Evolutionary conservation across 2,113 vertebrate genomes (phyloP), one percentile per base, ranked within the genome.

Genomic region (Cinclus mexicanus): DNA sequence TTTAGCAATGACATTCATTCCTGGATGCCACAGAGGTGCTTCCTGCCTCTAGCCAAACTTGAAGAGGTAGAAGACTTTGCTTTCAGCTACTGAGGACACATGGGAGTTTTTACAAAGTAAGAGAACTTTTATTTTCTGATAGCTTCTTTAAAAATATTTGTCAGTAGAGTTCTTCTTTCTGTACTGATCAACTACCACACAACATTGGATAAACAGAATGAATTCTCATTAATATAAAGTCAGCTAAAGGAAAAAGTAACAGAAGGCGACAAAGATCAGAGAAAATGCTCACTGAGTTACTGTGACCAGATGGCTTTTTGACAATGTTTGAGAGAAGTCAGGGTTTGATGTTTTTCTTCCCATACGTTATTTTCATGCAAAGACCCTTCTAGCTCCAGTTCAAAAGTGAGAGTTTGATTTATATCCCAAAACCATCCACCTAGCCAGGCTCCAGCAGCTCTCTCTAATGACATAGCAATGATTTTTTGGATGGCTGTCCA

Each of bases 361-460:
- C n/a, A 29, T 28, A 44, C 64, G 7, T 56, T 88, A 74, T 88
- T 95, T 87, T 88, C 59, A 90, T 26, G 56, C 33, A 85, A 80
- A 94, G n/a, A 17, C 41, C n/a, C 67, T 79, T 75, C 57, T 16
- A 93, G 72, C 39, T 90, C 28, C 42, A 74, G 47, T 72, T 91
- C 50, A 81, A 74, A 92, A 86, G 49, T 7, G 9, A 71, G 61
- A 59, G 14, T 71, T 80, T 95, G 61, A 94, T 97, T 96, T 83
- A 87, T 71, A 65, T 81, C 91, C 78, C 44, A 52, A 87, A 94
- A 35, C 26, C 71, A 89, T 49, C 39, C 15, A 1, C 65, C 29
- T 24, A 68, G 12, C 35, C 67, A 90, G 72, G 50, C 82, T 91
- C 68, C 91, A 95, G 52, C 42, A 79, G 53, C 41, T 94, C 35